phyloP scores from a whole-genome alignment of 2,888 invertebrate species.

The Liodrosophila aerea region DNA sequence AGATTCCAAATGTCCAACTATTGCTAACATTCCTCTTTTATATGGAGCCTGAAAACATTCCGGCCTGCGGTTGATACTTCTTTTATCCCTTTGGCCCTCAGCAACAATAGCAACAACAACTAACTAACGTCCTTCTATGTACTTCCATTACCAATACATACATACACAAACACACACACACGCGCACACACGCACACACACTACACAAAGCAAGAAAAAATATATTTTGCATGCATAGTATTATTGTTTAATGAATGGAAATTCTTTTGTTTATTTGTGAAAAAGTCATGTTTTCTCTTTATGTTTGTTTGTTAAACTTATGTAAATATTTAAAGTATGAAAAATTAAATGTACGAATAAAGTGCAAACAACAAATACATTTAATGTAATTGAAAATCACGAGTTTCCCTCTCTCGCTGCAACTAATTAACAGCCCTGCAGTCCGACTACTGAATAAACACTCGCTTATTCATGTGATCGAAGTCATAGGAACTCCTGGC shows the following conservation, averaged over 20 bases:
- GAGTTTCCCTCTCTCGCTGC: conserved; percentile 3
- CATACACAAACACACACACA: conserved; percentile 15
- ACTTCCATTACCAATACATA: conserved; percentile 55
- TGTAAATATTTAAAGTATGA: conserved; percentile 79
- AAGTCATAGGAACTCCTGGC: no score
- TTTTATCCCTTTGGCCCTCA: conserved; percentile 21
- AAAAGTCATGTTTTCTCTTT: conserved; percentile 78
- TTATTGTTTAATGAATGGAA: conserved; percentile 78
- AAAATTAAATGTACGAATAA: conserved; percentile 79
- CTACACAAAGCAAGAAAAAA: no score
- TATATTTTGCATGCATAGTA: conserved; percentile 74
- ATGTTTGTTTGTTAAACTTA: conserved; percentile 77
- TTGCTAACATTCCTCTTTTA: conserved; percentile 60
- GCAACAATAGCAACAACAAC: conserved; percentile 35
- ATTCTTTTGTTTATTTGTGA: conserved; percentile 78
- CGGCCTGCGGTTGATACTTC: conserved; percentile 71
- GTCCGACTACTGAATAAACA: no score
- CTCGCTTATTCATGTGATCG: no score
- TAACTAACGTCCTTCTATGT: conserved; percentile 73
- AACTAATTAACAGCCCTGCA: conserved; percentile 2
- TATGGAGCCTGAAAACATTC: conserved; percentile 62
- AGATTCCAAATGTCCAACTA: conserved; percentile 26
- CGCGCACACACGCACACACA: conserved; percentile 57
- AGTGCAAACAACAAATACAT: conserved; percentile 79
- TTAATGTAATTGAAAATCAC: conserved; percentile 69